Percentiles rank a stretch among this genome's conserved stretches.
These are phyloP conservation scores for Ectobius pallidus DNA, from an alignment of 2,888 invertebrate species.

Conservation along the genomic window DNA sequence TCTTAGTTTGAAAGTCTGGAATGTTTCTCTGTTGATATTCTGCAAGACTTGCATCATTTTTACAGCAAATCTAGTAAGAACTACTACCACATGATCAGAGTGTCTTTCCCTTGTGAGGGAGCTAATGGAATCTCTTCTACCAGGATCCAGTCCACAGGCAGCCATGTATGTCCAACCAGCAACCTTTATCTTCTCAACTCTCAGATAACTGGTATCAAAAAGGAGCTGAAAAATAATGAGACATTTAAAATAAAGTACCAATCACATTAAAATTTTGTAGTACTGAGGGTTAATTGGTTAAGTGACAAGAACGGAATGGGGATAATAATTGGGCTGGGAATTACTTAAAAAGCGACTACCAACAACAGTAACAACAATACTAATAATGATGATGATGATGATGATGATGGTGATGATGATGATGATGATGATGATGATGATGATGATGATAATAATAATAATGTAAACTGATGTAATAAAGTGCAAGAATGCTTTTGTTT, in stretches of 20 bases:
- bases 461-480: no score
- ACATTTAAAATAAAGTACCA: no score
- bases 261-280: neutral
- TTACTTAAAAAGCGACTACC: no score
- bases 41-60: constrained; percentile 72
- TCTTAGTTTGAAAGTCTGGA: constrained; percentile 69
- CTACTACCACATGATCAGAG: constrained; percentile 57
- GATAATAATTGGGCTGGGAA: no score
- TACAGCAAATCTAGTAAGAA: constrained; percentile 74
- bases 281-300: neutral
- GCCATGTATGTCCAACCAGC: constrained; percentile 98
- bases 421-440: neutral
- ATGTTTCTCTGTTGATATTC: constrained; percentile 62
- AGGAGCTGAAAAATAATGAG: constrained; percentile 67
- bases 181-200: constrained; percentile 95
- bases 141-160: constrained; percentile 87
- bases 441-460: neutral
- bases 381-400: neutral
- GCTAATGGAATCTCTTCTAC: constrained; percentile 64
- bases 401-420: neutral
- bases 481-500: no score
- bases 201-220: constrained; percentile 63
- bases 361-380: neutral
- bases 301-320: no score
- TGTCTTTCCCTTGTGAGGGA: constrained; percentile 17